phyloP scores from a whole-genome alignment of 2,888 invertebrate species.

The Heteromurus nitidus region DNA sequence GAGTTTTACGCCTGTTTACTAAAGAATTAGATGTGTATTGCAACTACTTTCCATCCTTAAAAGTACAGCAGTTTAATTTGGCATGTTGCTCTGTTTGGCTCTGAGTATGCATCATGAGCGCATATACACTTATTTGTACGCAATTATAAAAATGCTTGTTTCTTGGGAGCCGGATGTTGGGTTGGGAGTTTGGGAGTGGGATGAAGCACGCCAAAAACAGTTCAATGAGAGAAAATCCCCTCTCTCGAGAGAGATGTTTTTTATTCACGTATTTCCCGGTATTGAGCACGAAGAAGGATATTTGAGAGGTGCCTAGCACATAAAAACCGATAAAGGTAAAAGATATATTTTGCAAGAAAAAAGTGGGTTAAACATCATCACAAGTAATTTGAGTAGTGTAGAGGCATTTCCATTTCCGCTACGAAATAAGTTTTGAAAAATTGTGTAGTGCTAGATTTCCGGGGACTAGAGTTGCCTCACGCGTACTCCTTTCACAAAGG shows the following conservation, averaged over 20 bases:
- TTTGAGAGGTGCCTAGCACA: conserved; percentile 59
- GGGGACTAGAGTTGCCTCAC: too few relatives aligned
- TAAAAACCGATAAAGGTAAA: conserved; percentile 14
- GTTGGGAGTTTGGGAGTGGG: too few relatives aligned
- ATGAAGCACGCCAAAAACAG: not conserved
- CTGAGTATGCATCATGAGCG: too few relatives aligned
- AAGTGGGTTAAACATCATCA: conserved; percentile 43
- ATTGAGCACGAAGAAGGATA: not conserved
- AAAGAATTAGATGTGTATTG: too few relatives aligned
- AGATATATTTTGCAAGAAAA: conserved; percentile 2
- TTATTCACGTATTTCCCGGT: not conserved
- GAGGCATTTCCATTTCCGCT: conserved; percentile 14
- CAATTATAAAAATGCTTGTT: too few relatives aligned
- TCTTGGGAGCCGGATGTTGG: too few relatives aligned
- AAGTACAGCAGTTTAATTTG: too few relatives aligned
- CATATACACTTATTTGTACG: too few relatives aligned
- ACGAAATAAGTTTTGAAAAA: not conserved
- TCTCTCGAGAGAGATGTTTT: not conserved
- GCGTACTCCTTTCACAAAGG: not conserved
- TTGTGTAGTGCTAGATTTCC: too few relatives aligned
- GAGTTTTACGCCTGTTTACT: too few relatives aligned
- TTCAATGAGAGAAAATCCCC: conserved; percentile 5
- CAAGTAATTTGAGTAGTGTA: not conserved
- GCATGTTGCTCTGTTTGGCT: too few relatives aligned
- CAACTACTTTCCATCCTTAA: too few relatives aligned